Base-by-base conservation (phyloP, 2,888 invertebrate species). In the Drosophila atripex region DNA sequence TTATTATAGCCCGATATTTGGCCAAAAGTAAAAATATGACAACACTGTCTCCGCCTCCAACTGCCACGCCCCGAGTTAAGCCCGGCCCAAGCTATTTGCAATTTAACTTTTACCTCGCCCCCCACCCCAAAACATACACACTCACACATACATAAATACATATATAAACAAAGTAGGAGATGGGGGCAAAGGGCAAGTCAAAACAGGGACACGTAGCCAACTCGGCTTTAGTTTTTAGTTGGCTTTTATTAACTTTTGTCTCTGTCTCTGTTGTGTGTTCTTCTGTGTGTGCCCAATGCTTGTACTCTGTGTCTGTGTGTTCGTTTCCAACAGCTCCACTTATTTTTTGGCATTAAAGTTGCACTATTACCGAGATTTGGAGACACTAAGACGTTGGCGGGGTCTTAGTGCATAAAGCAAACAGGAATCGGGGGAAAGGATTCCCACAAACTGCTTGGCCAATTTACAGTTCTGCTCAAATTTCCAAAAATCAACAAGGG, bases 211-310 rank as follows among this genome's bases (percentile, higher is more conserved):
- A 82, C 83, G 86, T 79, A 71, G 73, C 72, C 49, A 55, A 65
- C 60, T 73, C 75, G 74, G 83, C 78, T 82, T 86, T 82, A 82
- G 80, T 82, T 82, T 82, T 85, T 78, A 76, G 83, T 82, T 82
- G 86, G 83, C 72, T 86, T 82, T 86, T 82, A 82, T 82, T 82
- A 82, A 82, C 86, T 82, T 85, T 82, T 77, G 83, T 77, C 58
- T 74, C 54, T 51, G 14, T 50, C 23, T 47, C 14, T 16, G 38
- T 25, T 35, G 35, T 41, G 21, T 21, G n/a, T 56, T 23, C 28
- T 14, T 41, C 39, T 35, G 46, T 56, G 56, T 50, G 28, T 16
- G 45, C 53, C 28, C 39, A 41, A 5, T 45, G 7, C 59, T 46
- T 51, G 56, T 53, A n/a, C 32, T 28, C 23, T 55, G 30, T 38